These are phyloP conservation scores for Hypselothyrea guttata DNA, from an alignment of 2,888 invertebrate species.

Conservation along the genomic window DNA sequence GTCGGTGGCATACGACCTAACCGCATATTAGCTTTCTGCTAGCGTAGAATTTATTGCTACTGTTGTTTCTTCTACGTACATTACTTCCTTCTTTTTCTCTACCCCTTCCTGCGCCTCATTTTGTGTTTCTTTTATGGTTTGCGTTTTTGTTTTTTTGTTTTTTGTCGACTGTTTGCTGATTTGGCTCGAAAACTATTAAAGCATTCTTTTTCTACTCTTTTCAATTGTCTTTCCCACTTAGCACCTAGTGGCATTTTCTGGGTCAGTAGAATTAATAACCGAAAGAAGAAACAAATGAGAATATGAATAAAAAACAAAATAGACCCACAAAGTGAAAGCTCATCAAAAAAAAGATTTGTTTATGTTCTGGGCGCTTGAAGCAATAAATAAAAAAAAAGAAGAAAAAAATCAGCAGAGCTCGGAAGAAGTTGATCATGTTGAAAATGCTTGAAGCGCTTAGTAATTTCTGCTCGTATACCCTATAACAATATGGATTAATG, in stretches of 20 bases:
- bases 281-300: background rate
- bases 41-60: no score
- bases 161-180: conserved; percentile 14
- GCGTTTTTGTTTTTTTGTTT: conserved; percentile 1
- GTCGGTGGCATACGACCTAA: no score
- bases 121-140: background rate
- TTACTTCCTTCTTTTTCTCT: no score
- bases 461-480: no score
- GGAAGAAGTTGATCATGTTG: no score
- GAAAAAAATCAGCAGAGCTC: no score
- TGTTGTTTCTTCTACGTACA: no score
- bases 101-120: no score
- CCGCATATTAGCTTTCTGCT: no score
- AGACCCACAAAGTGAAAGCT: background rate
- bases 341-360: background rate
- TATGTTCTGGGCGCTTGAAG: background rate
- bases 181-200: conserved; percentile 3
- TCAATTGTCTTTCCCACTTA: conserved; percentile 32
- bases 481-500: no score
- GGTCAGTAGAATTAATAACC: conserved; percentile 62
- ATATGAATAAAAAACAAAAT: background rate
- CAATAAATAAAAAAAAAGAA: no score
- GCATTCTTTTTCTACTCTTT: conserved; percentile 3
- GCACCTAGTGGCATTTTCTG: conserved; percentile 42
- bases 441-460: no score